A percentile compares a stretch with the other conserved stretches of the same genome.
These are phyloP conservation scores for Cavia aperea DNA, from an alignment of 2,113 vertebrate genomes.

Conservation along the genomic window DNA sequence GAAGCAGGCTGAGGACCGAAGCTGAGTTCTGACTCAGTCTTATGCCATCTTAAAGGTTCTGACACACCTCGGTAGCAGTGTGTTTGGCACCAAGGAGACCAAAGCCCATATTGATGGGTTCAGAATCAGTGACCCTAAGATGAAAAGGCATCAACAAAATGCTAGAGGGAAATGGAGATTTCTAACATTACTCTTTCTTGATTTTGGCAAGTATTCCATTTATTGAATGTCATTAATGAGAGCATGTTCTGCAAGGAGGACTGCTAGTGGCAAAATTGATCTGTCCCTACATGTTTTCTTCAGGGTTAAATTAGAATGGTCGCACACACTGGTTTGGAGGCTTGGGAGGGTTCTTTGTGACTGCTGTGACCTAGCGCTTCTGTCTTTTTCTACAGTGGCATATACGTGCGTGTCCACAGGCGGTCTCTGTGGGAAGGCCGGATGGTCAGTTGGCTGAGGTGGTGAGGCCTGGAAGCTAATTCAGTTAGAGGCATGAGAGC, in stretches of 20 bases:
- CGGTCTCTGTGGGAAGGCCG: neutral
- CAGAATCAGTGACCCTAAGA: neutral
- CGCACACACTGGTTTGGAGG: neutral
- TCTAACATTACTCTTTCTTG: constrained; percentile 1
- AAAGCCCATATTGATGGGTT: neutral
- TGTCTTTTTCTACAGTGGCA: neutral
- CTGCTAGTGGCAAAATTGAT: constrained; percentile 11
- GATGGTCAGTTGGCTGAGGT: neutral
- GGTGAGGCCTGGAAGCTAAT: constrained; percentile 7
- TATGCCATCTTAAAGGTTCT: neutral
- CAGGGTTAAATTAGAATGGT: neutral
- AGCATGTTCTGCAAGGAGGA: neutral
- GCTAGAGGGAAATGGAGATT: neutral
- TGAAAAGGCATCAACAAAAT: constrained; percentile 25
- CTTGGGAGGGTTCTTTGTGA: neutral
- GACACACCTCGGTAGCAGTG: neutral
- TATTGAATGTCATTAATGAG: neutral
- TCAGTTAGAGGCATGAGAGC: neutral
- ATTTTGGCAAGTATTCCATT: constrained; percentile 23
- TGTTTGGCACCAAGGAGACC: neutral
- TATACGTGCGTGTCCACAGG: neutral
- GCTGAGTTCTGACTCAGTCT: neutral
- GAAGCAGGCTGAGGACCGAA: neutral
- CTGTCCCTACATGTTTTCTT: neutral
- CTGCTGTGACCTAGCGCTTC: neutral